Evolutionary conservation across 2,888 invertebrate species (phyloP).

Genomic region (Icerya purchasi): DNA sequence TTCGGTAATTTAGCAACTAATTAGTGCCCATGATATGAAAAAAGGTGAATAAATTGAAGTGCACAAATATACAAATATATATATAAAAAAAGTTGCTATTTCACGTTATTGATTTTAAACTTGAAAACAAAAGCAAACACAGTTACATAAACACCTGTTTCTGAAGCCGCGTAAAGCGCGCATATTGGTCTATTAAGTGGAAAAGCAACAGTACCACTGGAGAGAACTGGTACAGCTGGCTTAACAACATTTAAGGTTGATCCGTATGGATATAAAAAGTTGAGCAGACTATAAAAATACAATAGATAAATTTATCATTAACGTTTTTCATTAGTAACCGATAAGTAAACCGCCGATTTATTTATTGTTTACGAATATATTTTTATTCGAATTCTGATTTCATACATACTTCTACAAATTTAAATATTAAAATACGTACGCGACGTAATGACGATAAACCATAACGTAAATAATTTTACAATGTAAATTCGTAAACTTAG

Average conservation of each 20-base stretch:
- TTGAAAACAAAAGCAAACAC: slow-evolving; percentile 2
- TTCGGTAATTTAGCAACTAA: no score
- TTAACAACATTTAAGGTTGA: slow-evolving; percentile 81
- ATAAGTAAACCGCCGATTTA: no score
- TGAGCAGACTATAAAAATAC: slow-evolving; percentile 35
- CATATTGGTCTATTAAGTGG: slow-evolving; percentile 81
- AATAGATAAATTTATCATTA: no score
- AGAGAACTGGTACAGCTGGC: slow-evolving; percentile 70
- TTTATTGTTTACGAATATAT: no score
- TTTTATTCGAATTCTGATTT: no score
- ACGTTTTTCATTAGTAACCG: no score
- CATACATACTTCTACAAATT: no score
- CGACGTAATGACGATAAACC: no score
- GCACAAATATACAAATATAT: background rate
- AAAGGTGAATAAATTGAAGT: slow-evolving; percentile 1
- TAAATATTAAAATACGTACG: no score
- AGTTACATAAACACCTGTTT: slow-evolving; percentile 15
- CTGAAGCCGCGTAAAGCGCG: slow-evolving; percentile 37
- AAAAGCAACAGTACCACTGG: slow-evolving; percentile 80
- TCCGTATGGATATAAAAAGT: slow-evolving; percentile 85
- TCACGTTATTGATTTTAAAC: background rate
- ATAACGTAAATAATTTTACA: no score
- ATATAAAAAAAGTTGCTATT: slow-evolving; percentile 3
- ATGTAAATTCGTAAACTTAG: no score
- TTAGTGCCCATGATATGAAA: background rate